A percentile compares a stretch with the other conserved stretches of the same genome.
These are phyloP conservation scores for Agrochola lychnidis DNA, from an alignment of 2,888 invertebrate genomes.

Conservation along the genomic window DNA sequence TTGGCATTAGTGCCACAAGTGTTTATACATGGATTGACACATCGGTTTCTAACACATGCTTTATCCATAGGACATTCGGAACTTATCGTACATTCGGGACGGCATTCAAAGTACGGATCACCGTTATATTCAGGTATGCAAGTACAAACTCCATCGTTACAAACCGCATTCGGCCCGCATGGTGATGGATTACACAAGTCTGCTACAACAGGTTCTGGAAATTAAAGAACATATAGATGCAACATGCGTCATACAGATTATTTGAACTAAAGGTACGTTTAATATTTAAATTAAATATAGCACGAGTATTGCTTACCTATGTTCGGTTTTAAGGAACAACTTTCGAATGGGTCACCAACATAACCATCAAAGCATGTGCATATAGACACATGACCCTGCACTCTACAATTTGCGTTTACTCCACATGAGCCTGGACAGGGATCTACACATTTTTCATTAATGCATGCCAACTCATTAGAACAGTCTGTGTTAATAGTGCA, in stretches of 20 bases:
- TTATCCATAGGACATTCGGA: slow-evolving; percentile 93
- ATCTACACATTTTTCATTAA: slow-evolving; percentile 93
- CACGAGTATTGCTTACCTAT: slow-evolving; percentile 81
- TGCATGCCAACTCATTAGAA: slow-evolving; percentile 93
- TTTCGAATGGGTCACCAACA: slow-evolving; percentile 94
- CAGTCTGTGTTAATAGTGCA: slow-evolving; percentile 94
- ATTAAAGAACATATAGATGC: slow-evolving; percentile 25
- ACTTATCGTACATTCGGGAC: slow-evolving; percentile 94
- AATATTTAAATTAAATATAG: background rate
- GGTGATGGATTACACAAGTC: slow-evolving; percentile 92
- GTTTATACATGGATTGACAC: slow-evolving; percentile 93
- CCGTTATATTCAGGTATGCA: slow-evolving; percentile 92
- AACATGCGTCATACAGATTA: slow-evolving; percentile 1
- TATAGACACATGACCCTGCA: slow-evolving; percentile 94
- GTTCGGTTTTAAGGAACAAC: slow-evolving; percentile 91
- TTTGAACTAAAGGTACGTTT: background rate
- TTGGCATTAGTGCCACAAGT: slow-evolving; percentile 94
- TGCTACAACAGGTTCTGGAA: slow-evolving; percentile 76
- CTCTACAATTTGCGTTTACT: slow-evolving; percentile 92
- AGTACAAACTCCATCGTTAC: slow-evolving; percentile 91
- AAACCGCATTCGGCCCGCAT: slow-evolving; percentile 92
- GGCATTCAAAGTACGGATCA: slow-evolving; percentile 93
- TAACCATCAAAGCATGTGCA: slow-evolving; percentile 94
- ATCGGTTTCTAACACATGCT: slow-evolving; percentile 93
- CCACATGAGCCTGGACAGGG: slow-evolving; percentile 95